A percentile compares a stretch with the other conserved stretches of the same genome.
phyloP scores from a whole-genome alignment of 2,113 vertebrate species.

The Rhinolophus sinicus region DNA sequence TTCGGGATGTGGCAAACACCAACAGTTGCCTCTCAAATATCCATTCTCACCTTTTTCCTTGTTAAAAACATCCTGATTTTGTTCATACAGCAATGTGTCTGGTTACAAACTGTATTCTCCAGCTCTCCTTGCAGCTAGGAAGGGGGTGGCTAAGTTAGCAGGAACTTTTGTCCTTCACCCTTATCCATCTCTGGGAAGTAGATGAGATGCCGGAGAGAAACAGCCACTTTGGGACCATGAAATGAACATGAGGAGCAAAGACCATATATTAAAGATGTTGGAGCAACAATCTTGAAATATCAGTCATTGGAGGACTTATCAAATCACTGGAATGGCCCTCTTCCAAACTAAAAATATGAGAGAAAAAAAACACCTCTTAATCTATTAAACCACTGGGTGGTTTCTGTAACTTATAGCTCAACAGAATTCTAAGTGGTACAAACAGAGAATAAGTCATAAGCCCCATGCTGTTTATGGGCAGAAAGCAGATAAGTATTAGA shows the following conservation, averaged over 20 bases:
- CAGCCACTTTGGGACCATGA: not conserved
- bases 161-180: not conserved
- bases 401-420: not conserved
- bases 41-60: not conserved
- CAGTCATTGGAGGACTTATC: not conserved
- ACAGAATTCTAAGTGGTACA: not conserved
- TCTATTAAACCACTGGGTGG: not conserved
- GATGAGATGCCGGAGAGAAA: not conserved
- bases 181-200: not conserved
- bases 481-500: not conserved
- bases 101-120: not conserved
- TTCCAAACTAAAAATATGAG: not conserved
- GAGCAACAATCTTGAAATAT: not conserved
- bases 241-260: not conserved
- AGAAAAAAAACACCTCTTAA: not conserved
- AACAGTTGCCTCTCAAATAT: not conserved
- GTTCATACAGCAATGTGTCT: not conserved
- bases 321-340: not conserved
- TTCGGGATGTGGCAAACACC: not conserved
- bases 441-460: not conserved
- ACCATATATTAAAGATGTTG: not conserved
- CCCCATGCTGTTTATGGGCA: not conserved
- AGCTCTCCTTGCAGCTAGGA: not conserved
- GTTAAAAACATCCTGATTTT: not conserved
- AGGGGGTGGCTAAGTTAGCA: not conserved